phyloP scores from a whole-genome alignment of 2,797 vertebrate genomes.

The Myotis daubentonii region DNA sequence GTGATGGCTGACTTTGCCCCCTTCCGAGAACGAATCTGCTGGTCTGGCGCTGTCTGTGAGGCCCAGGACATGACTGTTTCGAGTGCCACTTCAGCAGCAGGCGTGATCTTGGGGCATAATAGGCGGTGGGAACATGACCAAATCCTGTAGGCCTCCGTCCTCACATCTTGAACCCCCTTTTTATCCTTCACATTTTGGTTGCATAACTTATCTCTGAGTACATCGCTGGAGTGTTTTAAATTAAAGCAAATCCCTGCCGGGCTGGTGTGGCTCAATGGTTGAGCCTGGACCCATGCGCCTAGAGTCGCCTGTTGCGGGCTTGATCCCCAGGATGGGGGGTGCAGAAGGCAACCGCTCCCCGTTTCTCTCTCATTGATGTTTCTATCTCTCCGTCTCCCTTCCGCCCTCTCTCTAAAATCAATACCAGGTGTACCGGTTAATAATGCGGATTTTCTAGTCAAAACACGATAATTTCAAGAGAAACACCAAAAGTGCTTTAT shows the following conservation, averaged over 20 bases:
- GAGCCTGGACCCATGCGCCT: no score
- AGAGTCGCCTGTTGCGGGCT: no score
- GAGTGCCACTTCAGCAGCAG: neutral
- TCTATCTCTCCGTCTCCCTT: no score
- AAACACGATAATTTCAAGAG: no score
- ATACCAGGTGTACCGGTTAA: no score
- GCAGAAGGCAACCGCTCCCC: no score
- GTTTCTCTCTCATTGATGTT: no score
- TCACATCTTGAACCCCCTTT: neutral
- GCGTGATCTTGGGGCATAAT: neutral
- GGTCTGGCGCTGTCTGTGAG: neutral
- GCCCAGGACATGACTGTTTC: neutral
- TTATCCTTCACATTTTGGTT: conserved; percentile 7
- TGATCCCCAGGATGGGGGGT: no score
- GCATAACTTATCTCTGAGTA: neutral
- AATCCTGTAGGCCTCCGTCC: neutral
- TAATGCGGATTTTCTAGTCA: no score
- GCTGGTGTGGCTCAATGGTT: no score
- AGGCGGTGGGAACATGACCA: neutral
- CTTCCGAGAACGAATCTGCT: neutral
- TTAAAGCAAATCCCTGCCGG: neutral
- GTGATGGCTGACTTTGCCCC: neutral
- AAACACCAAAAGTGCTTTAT: no score
- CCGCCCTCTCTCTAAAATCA: no score
- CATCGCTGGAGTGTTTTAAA: neutral